Percentiles rank a stretch among this genome's conserved stretches.
Conservation (phyloP, 2,888 invertebrate species). For the Clepsis dumicolana region DNA sequence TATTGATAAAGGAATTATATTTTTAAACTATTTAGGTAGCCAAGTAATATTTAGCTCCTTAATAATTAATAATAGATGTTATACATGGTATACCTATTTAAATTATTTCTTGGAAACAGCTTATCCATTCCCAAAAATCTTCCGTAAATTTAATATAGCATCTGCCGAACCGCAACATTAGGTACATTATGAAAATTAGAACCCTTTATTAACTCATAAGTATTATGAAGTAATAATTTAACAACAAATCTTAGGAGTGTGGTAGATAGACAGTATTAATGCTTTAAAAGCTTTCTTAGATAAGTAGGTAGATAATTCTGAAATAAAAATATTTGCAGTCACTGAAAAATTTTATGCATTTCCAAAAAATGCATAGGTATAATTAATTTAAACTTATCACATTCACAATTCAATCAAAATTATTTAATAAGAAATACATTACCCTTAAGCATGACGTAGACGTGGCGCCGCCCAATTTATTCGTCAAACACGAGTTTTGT, state of each 20-base stretch:
- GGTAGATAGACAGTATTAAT: no score
- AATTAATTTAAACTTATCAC: not conserved
- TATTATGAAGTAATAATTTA: no score
- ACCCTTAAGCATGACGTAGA: slow-evolving; percentile 80
- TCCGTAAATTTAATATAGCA: slow-evolving; percentile 21
- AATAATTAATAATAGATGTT: no score
- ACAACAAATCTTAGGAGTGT: no score
- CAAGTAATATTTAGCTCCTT: no score
- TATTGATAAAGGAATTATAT: no score
- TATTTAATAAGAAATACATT: slow-evolving; percentile 55
- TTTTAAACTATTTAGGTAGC: no score
- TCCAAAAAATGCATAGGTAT: not conserved
- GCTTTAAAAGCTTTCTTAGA: not conserved
- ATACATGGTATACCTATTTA: not conserved
- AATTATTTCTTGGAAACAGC: not conserved
- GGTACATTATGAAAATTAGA: not conserved
- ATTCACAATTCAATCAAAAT: slow-evolving; percentile 9
- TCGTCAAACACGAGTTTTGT: slow-evolving; percentile 71
- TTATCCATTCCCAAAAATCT: slow-evolving; percentile 20
- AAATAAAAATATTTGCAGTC: not conserved
- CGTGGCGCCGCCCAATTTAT: slow-evolving; percentile 70
- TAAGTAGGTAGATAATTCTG: not conserved
- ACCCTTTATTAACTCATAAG: not conserved
- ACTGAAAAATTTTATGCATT: slow-evolving; percentile 23
- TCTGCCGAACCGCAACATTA: not conserved